Base-by-base conservation (phyloP, 2,113 vertebrate species). In the Corythaixoides concolor region DNA sequence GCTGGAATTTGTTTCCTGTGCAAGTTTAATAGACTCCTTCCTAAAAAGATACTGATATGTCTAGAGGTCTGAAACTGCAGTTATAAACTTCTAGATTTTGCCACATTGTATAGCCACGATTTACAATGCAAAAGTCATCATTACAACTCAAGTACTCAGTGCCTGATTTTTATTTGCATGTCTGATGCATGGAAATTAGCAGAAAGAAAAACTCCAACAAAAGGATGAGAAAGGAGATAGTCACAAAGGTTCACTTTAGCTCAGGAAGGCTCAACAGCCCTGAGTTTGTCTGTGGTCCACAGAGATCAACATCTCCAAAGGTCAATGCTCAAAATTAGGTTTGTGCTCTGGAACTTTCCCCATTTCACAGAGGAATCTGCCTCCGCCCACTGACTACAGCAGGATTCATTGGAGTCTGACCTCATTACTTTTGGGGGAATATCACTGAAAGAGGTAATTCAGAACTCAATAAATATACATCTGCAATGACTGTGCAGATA, bases 1-100 rank as follows among this genome's bases (percentile, higher is more conserved):
- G 8, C 5, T 49, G n/a, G 12, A 84, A 72, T 60, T 22, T 6
- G 43, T 67, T 82, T 70, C n/a, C 50, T 13, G 37, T 33, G 35
- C 16, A 73, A 92, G 66, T 59, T 26, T 41, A 88, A 79, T 80
- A 59, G 63, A 32, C 12, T 92, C 53, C 30, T 96, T 95, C 47
- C 22, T 52, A 68, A 60, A 82, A 74, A 39, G 14, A 49, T 66
- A 12, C 6, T 83, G 27, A 45, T 73, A 9, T 8, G 17, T 59
- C 87, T 80, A 15, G 11, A 43, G 62, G 12, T 32, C 33, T 88
- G 52, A 43, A 94, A 93, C 9, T 50, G 28, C 37, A 23, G 8
- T 83, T 92, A 82, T 12, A 28, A 39, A 27, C 5, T 90, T 77
- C 72, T 74, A 32, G 63, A 75, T 74, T 87, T 95, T 39, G 5